Base-by-base conservation (phyloP, 2,888 invertebrate species). In the Latheticus oryzae region DNA sequence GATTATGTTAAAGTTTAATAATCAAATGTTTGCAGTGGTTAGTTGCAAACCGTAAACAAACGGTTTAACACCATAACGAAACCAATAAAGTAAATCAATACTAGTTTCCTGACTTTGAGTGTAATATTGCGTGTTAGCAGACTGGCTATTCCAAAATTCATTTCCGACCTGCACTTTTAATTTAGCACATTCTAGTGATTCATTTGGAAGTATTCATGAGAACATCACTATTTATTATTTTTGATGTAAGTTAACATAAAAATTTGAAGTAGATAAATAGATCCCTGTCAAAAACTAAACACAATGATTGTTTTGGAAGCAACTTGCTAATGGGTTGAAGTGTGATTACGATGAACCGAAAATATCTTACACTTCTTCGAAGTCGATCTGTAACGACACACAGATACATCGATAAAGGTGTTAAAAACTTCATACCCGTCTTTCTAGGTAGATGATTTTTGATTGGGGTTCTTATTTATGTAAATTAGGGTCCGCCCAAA, bases 11-110 rank as follows among this genome's bases (percentile, higher is more conserved):
- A 19, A 48, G 7, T 35, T 24, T 16, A 32, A 33, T 43, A 42
- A 42, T 17, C 9, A 37, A 21, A 42, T 40, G 56, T 50, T 57
- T 43, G 43, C 50, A 37, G 32, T 51, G 33, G 30, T 19, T 37
- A 21, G 30, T 45, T 45, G 30, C 35, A 45, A 51, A 52, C 26
- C 51, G 57, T 57, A 57, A 57, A 57, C 57, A 57, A 57, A 57
- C 52, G 57, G 57, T 57, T 57, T 52, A 57, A 35, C 57, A 33
- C 57, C 32, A 57, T 57, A 57, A 52, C 52, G 60, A 60, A 60
- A 60, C 60, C 51, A 60, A 52, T 56, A 50, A 50, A 55, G 32
- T 51, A 61, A 50, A 61, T 61, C 61, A 50, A 61, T 61, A 61
- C 54, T 54, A 47, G 58, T 58, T 61, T 61, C 61, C 61, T 52